These are phyloP conservation scores for Caenorhabditis inopinata DNA, from an alignment of 1,140 invertebrate species.

Conservation along the genomic window DNA sequence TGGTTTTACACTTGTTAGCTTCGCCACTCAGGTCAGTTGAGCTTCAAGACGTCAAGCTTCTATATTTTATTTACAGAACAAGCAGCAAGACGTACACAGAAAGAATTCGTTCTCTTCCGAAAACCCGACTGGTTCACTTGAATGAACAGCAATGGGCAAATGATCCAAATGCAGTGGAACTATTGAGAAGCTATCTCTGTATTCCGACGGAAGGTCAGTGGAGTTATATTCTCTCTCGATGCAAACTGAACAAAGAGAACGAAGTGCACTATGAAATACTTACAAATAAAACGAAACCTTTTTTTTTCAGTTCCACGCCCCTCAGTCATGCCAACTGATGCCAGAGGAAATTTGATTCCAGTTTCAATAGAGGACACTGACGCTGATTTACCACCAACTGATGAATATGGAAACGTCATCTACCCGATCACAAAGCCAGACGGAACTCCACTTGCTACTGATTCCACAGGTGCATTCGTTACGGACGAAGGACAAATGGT, in stretches of 20 bases:
- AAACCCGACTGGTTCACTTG: neutral
- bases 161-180: slow-evolving; percentile 2
- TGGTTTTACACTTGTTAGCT: slow-evolving; percentile 28
- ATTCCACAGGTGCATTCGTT: neutral
- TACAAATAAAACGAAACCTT: too few relatives aligned
- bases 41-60: too few relatives aligned
- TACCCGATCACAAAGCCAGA: slow-evolving; percentile 29
- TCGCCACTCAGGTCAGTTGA: slow-evolving; percentile 30
- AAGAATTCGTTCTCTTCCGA: neutral
- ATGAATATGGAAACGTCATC: slow-evolving; percentile 28
- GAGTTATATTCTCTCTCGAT: too few relatives aligned
- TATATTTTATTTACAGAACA: neutral
- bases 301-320: neutral
- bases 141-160: slow-evolving; percentile 24
- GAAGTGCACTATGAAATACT: too few relatives aligned
- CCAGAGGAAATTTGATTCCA: slow-evolving; percentile 34
- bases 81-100: neutral
- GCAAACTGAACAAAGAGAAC: too few relatives aligned
- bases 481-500: slow-evolving; percentile 45
- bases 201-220: neutral
- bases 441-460: slow-evolving; percentile 22
- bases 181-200: slow-evolving; percentile 15
- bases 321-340: slow-evolving; percentile 34
- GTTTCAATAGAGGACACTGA: neutral
- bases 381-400: slow-evolving; percentile 10